Conservation (phyloP, 2,113 vertebrate species). For the Gymnobelideus leadbeateri region DNA sequence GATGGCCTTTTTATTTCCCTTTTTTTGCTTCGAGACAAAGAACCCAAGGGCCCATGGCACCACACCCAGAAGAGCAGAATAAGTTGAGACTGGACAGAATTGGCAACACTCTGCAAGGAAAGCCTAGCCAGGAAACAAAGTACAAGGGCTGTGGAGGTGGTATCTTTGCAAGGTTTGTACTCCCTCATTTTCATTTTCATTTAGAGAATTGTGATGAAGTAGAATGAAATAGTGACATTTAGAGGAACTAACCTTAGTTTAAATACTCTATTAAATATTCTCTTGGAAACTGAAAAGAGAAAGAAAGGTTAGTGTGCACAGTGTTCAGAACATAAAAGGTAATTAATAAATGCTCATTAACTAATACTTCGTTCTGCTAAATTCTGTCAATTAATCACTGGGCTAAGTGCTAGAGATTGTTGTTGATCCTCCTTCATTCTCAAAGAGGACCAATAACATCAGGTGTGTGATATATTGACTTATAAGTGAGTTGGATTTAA, state of each 20-base stretch:
- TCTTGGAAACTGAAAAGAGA: background rate
- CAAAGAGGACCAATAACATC: no score
- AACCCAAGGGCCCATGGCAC: background rate
- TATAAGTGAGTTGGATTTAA: no score
- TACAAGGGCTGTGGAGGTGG: background rate
- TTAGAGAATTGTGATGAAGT: background rate
- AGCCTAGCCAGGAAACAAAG: background rate
- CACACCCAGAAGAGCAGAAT: background rate
- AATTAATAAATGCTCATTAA: background rate
- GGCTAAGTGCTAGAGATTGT: background rate
- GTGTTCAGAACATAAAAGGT: background rate
- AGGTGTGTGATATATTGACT: no score
- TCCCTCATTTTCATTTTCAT: background rate
- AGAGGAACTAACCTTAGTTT: background rate
- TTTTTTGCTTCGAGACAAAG: constrained; percentile 24
- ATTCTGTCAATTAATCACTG: background rate
- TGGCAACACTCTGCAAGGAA: background rate
- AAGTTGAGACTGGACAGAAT: background rate
- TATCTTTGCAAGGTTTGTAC: background rate
- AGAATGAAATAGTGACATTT: background rate
- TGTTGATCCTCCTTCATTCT: no score
- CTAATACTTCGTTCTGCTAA: background rate
- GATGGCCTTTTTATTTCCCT: background rate
- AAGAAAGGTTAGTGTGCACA: background rate
- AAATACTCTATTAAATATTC: background rate